Base-by-base conservation (phyloP, 1,140 invertebrate species). In the Heliconius hewitsoni region DNA sequence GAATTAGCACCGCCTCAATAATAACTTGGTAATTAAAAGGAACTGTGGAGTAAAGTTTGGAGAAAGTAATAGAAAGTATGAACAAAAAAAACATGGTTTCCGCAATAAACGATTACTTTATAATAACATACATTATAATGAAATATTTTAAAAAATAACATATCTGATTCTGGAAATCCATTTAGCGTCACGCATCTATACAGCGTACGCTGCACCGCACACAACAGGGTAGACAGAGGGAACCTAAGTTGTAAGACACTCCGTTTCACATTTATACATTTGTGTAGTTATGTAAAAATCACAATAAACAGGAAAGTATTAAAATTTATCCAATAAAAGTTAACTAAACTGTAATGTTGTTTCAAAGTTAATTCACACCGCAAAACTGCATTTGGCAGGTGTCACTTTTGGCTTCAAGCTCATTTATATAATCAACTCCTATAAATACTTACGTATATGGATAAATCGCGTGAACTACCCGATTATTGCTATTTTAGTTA, bases 321-420 rank as follows among this genome's bases (percentile, higher is more conserved):
- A 39, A 72, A 72, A 42, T 42, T 72, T 39, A n/a, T 27, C 30
- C 23, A 72, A 72, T 72, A 42, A 72, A 18, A 37, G 71, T 72
- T 39, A 72, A 42, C 30, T 71, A 19, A 34, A 13, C 19, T 39
- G 71, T 42, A 72, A 72, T 42, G 23, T n/a, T 9, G 71, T 72
- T 72, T 72, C 71, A 72, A 42, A 72, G 71, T 72, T 72, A 23
- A 72, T 39, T 72, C 71, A 39, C 18, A 72, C 71, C 71, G 18
- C 71, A 72, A 39, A 39, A 72, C 18, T 72, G 71, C 9, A 72
- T 11, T 72, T 72, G 71, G 71, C 71, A 72, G 71, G 37, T 72
- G 71, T 72, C 71, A 42, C 18, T 72, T 66, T 72, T 72, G 19
- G 37, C 71, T 72, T 72, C 71, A 72, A 42, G 71, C 60, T 66